Percentiles rank a stretch among this genome's conserved stretches.
These are phyloP conservation scores for Andrena bicolor DNA, from an alignment of 2,888 invertebrate species.

Conservation along the genomic window DNA sequence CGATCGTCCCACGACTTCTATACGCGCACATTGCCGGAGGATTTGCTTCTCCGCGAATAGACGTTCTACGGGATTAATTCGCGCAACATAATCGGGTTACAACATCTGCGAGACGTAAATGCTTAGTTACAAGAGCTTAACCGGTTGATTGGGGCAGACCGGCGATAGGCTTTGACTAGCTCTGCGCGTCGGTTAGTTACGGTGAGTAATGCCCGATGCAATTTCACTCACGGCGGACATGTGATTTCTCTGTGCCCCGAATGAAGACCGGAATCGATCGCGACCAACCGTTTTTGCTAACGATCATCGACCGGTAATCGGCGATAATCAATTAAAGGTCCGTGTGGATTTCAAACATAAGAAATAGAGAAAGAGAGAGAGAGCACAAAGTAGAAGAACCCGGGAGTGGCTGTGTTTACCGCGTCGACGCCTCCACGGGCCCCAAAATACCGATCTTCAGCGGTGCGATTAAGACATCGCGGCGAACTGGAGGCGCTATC, in stretches of 20 bases:
- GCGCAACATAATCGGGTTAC: conserved; percentile 56
- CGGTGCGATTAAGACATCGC: neutral
- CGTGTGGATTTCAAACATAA: too few species aligned
- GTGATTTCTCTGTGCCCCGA: conserved; percentile 12
- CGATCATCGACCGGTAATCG: too few species aligned
- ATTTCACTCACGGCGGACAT: conserved; percentile 13
- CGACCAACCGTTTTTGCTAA: neutral
- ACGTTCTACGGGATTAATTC: conserved; percentile 57
- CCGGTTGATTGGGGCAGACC: conserved; percentile 42
- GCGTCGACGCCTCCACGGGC: too few species aligned
- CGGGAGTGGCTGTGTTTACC: too few species aligned
- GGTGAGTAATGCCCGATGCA: conserved; percentile 15
- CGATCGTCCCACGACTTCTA: conserved; percentile 41
- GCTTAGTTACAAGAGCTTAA: conserved; percentile 63
- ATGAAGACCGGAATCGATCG: neutral
- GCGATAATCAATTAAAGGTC: too few species aligned
- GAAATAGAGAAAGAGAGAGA: too few species aligned
- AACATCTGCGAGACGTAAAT: conserved; percentile 54
- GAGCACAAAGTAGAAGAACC: neutral
- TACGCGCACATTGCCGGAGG: conserved; percentile 17
- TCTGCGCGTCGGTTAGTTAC: conserved; percentile 10
- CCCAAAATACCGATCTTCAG: neutral
- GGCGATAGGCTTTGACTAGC: conserved; percentile 39
- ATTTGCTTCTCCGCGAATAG: conserved; percentile 52
- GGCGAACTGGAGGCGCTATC: neutral